phyloP scores from a whole-genome alignment of 2,888 invertebrate species.

The Aphrophora alni region DNA sequence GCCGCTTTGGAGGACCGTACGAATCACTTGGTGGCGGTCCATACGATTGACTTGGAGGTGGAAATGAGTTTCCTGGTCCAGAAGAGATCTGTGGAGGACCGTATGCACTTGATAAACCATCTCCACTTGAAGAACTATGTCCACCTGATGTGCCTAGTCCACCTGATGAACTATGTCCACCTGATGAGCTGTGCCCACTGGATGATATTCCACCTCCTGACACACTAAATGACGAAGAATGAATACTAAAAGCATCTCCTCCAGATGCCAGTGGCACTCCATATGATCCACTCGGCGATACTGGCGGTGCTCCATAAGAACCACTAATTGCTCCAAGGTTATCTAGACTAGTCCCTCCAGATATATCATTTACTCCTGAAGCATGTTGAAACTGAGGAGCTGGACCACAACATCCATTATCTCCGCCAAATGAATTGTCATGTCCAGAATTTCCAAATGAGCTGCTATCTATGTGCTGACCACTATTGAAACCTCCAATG shows the following conservation, averaged over 20 bases:
- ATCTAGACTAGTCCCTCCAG: neutral
- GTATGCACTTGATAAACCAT: conserved; percentile 31
- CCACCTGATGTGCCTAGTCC: conserved; percentile 1
- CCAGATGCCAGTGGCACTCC: conserved; percentile 22
- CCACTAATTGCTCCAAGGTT: conserved; percentile 30
- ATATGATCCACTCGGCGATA: conserved; percentile 23
- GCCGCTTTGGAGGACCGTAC: conserved; percentile 30
- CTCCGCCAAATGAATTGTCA: conserved; percentile 20
- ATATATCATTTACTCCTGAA: neutral
- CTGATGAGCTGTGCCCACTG: neutral
- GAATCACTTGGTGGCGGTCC: conserved; percentile 56
- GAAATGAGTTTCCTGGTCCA: conserved; percentile 44
- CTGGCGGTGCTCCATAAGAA: conserved; percentile 30
- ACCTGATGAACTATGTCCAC: neutral
- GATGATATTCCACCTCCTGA: conserved; percentile 6
- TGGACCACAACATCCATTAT: conserved; percentile 35
- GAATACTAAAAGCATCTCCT: neutral
- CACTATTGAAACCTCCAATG: neutral
- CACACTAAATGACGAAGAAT: conserved; percentile 7
- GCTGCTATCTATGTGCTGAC: neutral
- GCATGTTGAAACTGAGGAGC: conserved; percentile 30
- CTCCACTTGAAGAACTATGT: conserved; percentile 45
- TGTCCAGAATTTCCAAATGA: conserved; percentile 16
- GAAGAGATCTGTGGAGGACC: conserved; percentile 23
- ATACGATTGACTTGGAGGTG: conserved; percentile 51